Evolutionary conservation across 64 coral and sea anemone genomes (phyloP), one percentile per base, ranked within the genome.

Genomic region (Hydrozoanthus tunicans): DNA sequence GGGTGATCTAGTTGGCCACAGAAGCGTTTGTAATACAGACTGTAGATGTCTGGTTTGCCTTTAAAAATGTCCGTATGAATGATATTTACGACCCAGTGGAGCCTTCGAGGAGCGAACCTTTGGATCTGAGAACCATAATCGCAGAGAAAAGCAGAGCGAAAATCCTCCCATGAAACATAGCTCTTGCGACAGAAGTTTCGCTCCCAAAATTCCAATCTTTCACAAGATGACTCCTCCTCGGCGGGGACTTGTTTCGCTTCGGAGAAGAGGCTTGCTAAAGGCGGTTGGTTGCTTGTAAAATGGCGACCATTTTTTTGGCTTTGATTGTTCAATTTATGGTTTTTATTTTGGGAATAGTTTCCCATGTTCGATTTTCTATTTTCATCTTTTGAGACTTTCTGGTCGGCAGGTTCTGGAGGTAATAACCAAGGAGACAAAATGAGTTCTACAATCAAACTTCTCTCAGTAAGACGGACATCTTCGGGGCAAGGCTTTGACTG

Each of bases 61-160:
- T 78, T 66, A 62, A 94, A 94, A 88, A 94, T 94, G 65, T 92
- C 83, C 81, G 43, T 81, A 9, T 94, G 93, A 3, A 94, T 53
- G 15, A 94, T 91, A 27, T 82, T 91, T 12, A 94, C 26, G 66
- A 94, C 89, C 93, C 93, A 94, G 17, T 94, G 78, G 4, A 94
- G 63, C 26, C 93, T 86, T 9, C 80, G 15, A 2, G 93, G 93
- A 4, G 93, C 81, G 80, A 94, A 94, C 6, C 86, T 89, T 6
- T 91, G 80, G 8, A 94, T 94, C 9, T 91, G 55, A 15, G 11
- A 6, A 6, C 93, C 93, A n/a, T 94, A 94, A 11, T 94, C 89
- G 23, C 92, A 23, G 53, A 94, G 89, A 91, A 94, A 94, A 9
- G 93, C 93, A 11, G 90, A 53, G 5, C 93, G 93, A 17, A 94